Conservation (phyloP, 2,113 vertebrate species). For the Chaetura pelagica region DNA sequence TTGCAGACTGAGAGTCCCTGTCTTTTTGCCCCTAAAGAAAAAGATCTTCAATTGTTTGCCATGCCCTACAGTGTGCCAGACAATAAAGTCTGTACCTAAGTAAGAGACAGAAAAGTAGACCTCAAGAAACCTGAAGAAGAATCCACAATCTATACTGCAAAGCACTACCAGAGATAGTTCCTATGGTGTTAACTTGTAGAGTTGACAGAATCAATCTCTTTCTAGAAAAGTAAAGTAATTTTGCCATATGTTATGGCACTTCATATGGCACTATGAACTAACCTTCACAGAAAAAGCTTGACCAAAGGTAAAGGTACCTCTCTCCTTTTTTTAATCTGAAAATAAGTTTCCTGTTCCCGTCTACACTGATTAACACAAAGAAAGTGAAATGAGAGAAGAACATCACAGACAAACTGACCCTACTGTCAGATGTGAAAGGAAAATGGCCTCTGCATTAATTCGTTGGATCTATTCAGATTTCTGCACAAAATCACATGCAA, state of each 20-base stretch:
- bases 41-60: not conserved
- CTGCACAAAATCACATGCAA: not conserved
- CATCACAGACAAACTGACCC: not conserved
- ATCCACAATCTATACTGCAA: not conserved
- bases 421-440: not conserved
- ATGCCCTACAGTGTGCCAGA: not conserved
- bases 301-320: not conserved
- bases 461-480: not conserved
- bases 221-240: not conserved
- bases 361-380: not conserved
- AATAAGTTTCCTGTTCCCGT: not conserved
- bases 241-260: no score
- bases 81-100: not conserved
- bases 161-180: not conserved
- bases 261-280: not conserved
- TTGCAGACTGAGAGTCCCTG: not conserved
- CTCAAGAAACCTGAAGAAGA: not conserved
- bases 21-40: not conserved
- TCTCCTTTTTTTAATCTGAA: not conserved
- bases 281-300: not conserved
- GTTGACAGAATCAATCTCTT: not conserved
- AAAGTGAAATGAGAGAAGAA: not conserved
- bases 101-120: not conserved
- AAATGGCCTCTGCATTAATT: not conserved
- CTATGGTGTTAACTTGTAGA: not conserved